phyloP scores from a whole-genome alignment of 1,140 invertebrate genomes.

The Drosophila lowei region DNA sequence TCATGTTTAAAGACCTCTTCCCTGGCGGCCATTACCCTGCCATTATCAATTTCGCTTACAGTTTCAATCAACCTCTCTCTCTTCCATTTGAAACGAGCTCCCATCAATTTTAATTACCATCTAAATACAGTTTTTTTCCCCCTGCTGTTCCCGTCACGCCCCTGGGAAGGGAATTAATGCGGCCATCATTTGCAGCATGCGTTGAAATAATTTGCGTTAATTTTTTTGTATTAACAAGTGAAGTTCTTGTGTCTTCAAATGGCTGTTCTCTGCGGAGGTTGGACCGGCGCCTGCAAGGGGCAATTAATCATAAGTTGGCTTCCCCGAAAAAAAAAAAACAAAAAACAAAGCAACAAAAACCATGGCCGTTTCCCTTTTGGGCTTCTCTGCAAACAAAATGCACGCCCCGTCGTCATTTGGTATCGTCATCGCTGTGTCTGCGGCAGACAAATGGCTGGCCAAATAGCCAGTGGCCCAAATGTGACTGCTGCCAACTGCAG shows the following conservation, averaged over 20 bases:
- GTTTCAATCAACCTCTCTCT: slow-evolving; percentile 47
- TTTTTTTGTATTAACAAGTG: slow-evolving; percentile 56
- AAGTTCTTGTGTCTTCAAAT: slow-evolving; percentile 13
- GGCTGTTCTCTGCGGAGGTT: slow-evolving; percentile 25
- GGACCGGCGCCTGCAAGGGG: slow-evolving; percentile 63
- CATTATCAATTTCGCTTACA: slow-evolving; percentile 20
- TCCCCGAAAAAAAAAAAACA: slow-evolving; percentile 23
- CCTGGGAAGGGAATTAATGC: slow-evolving; percentile 23
- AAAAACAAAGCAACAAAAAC: slow-evolving; percentile 1
- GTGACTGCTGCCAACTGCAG: slow-evolving; percentile 72
- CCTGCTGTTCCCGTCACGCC: slow-evolving; percentile 22
- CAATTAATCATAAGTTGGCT: slow-evolving; percentile 76
- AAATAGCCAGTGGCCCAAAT: slow-evolving; percentile 70
- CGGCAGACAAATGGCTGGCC: slow-evolving; percentile 73
- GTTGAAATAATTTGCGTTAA: slow-evolving; percentile 71
- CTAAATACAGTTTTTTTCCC: slow-evolving; percentile 10
- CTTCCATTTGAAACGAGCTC: slow-evolving; percentile 39
- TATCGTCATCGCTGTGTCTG: slow-evolving; percentile 54
- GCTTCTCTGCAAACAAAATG: slow-evolving; percentile 66
- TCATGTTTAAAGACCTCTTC: neutral
- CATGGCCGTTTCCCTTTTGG: slow-evolving; percentile 33
- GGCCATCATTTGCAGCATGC: slow-evolving; percentile 58
- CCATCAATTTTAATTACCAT: slow-evolving; percentile 66
- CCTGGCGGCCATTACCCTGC: slow-evolving; percentile 18
- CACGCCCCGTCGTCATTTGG: slow-evolving; percentile 64